These are phyloP conservation scores for Scaptomyza flava DNA, from an alignment of 2,888 invertebrate genomes.

Conservation along the genomic window DNA sequence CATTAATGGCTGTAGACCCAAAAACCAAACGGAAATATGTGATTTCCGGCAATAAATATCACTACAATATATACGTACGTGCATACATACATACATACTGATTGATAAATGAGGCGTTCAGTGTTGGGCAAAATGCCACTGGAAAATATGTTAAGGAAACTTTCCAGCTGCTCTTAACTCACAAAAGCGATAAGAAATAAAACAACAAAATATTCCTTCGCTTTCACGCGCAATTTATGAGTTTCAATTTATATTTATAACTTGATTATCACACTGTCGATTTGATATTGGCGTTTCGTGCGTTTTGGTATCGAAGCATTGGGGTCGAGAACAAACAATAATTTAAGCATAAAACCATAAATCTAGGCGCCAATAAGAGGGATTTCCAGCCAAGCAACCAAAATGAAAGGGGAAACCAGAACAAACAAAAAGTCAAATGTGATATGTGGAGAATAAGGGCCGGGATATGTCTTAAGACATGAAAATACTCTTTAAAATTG, in stretches of 20 bases:
- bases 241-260: conserved; percentile 68
- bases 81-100: neutral
- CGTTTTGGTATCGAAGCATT: conserved; percentile 8
- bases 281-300: conserved; percentile 30
- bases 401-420: neutral
- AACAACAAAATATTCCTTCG: conserved; percentile 13
- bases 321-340: conserved; percentile 48
- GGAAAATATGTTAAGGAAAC: conserved; percentile 3
- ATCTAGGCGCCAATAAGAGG: conserved; percentile 62
- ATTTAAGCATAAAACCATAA: conserved; percentile 71
- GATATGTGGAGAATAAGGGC: conserved; percentile 5
- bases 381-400: conserved; percentile 39
- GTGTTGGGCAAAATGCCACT: neutral
- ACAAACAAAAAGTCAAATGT: neutral
- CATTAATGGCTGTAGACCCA: conserved; percentile 53
- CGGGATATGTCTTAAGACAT: conserved; percentile 20
- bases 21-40: conserved; percentile 68
- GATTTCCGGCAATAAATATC: conserved; percentile 74
- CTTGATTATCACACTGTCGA: conserved; percentile 66
- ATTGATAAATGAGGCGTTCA: conserved; percentile 25
- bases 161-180: conserved; percentile 4
- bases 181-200: conserved; percentile 3
- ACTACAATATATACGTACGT: conserved; percentile 17
- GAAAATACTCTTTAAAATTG: conserved; percentile 17
- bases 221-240: conserved; percentile 51